Conservation (phyloP, 2,888 invertebrate genomes). For the Bedellia somnulentella region DNA sequence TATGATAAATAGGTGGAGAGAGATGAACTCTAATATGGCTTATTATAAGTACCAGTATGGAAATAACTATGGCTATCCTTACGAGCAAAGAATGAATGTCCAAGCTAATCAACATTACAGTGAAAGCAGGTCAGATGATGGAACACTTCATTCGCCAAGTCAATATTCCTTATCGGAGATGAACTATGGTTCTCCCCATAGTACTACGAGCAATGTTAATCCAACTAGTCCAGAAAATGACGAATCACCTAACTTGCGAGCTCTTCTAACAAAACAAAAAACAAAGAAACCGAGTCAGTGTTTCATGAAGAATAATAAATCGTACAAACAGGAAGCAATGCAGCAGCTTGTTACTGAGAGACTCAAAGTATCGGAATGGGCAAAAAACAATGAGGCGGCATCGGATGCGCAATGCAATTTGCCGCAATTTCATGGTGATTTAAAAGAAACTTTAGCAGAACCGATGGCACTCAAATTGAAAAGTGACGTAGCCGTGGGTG, state of each 20-base stretch:
- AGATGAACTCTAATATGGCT: conserved; percentile 21
- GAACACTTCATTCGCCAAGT: conserved; percentile 33
- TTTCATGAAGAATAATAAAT: conserved; percentile 26
- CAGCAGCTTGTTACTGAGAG: conserved; percentile 27
- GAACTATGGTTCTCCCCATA: conserved; percentile 40
- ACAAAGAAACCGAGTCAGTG: conserved; percentile 24
- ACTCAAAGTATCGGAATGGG: conserved; percentile 27
- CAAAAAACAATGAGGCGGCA: conserved; percentile 30
- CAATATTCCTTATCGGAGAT: conserved; percentile 35
- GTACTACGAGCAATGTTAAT: conserved; percentile 26
- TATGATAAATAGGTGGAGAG: conserved; percentile 37
- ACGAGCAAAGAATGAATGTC: conserved; percentile 21
- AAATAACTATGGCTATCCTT: conserved; percentile 16
- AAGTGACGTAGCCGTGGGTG: conserved; percentile 32
- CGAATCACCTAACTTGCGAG: conserved; percentile 61
- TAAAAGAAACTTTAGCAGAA: conserved; percentile 24
- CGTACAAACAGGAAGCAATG: conserved; percentile 25
- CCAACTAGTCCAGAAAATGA: conserved; percentile 27
- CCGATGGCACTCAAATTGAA: conserved; percentile 30
- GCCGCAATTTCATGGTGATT: conserved; percentile 50
- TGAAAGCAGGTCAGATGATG: conserved; percentile 23
- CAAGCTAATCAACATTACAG: conserved; percentile 18
- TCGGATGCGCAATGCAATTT: conserved; percentile 37
- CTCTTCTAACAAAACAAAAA: conserved; percentile 47
- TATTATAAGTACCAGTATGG: conserved; percentile 29